phyloP scores from a whole-genome alignment of 2,888 invertebrate species.

The Dicyrtoma fusca region DNA sequence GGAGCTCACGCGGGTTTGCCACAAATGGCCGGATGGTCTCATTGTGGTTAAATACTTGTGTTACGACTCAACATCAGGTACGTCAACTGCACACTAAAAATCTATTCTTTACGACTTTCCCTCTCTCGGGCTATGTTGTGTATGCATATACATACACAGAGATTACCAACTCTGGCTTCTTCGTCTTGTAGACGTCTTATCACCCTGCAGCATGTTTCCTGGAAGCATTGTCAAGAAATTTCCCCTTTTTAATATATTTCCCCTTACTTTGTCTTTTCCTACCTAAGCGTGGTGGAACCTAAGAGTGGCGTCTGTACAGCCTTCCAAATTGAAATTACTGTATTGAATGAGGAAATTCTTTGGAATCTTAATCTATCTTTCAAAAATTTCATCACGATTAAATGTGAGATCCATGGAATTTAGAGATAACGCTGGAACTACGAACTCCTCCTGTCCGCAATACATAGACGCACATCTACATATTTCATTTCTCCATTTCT shows the following conservation, averaged over 20 bases:
- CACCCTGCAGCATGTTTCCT: no score
- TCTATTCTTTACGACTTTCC: slow-evolving; percentile 3
- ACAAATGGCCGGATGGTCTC: slow-evolving; percentile 51
- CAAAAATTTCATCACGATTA: slow-evolving; percentile 2
- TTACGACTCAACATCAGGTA: slow-evolving; percentile 49
- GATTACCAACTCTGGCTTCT: no score
- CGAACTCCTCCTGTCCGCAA: no score
- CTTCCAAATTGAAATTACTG: neutral
- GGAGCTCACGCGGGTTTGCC: slow-evolving; percentile 50
- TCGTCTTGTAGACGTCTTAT: no score
- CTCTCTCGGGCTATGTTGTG: no score
- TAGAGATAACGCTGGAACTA: no score
- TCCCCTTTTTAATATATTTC: no score
- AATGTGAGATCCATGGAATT: neutral
- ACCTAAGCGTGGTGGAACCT: neutral
- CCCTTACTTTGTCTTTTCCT: neutral
- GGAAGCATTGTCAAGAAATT: no score
- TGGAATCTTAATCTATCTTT: neutral
- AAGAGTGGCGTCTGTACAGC: neutral
- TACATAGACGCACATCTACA: no score
- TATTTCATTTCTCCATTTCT: no score
- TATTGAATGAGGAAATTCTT: neutral
- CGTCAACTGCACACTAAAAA: neutral
- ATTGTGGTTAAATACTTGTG: slow-evolving; percentile 53
- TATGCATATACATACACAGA: no score